These are phyloP conservation scores for Jacana jacana DNA, from an alignment of 2,113 vertebrate genomes.

Conservation along the genomic window DNA sequence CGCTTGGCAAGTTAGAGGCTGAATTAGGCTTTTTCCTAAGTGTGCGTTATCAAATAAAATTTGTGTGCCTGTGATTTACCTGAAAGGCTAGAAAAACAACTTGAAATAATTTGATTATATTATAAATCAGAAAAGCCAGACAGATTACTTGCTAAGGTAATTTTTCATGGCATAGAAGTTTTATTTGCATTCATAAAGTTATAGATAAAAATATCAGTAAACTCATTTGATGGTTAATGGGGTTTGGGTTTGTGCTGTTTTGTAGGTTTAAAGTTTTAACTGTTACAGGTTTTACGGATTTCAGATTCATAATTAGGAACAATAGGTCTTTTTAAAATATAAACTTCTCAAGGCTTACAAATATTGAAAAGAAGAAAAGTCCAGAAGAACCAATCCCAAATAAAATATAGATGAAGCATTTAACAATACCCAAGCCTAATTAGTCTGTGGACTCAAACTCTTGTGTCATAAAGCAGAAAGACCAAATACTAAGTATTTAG, in stretches of 20 bases:
- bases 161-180: not conserved
- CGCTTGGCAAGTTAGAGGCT: not conserved
- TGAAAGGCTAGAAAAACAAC: conserved; percentile 50
- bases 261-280: not conserved
- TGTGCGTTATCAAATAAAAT: not conserved
- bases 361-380: not conserved
- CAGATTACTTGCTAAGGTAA: conserved; percentile 23
- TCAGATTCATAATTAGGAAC: not conserved
- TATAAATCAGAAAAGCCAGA: conserved; percentile 38
- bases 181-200: not conserved
- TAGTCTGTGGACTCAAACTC: not conserved
- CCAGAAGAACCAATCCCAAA: not conserved
- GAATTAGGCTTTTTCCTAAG: not conserved
- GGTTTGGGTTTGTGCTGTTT: not conserved
- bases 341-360: not conserved
- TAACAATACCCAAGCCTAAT: not conserved
- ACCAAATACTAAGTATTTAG: not conserved
- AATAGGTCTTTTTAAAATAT: not conserved
- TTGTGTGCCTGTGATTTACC: not conserved
- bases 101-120: conserved; percentile 30
- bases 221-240: not conserved
- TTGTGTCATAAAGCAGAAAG: not conserved
- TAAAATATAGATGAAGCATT: not conserved
- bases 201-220: not conserved
- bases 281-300: not conserved